Conservation (phyloP, 2,797 vertebrate genomes). For the Sebastes flavidus region DNA sequence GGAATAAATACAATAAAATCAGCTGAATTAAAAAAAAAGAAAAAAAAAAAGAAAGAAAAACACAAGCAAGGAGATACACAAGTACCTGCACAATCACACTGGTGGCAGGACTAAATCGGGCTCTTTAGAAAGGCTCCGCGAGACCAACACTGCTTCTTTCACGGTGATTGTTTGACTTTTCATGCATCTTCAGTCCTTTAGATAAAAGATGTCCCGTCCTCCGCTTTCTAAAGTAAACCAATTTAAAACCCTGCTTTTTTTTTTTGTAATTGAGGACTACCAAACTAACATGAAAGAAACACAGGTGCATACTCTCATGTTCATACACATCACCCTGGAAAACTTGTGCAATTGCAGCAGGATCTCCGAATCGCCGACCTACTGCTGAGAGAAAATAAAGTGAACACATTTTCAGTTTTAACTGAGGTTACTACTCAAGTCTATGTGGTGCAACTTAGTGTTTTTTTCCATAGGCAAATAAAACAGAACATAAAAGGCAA, state of each 20-base stretch:
- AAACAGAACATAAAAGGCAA: constrained; percentile 75
- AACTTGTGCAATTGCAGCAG: constrained; percentile 81
- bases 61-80: constrained; percentile 81
- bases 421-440: constrained; percentile 72
- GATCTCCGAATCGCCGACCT: constrained; percentile 52
- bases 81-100: constrained; percentile 83
- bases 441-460: constrained; percentile 71
- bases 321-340: constrained; percentile 74
- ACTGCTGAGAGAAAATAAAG: constrained; percentile 76
- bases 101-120: constrained; percentile 77
- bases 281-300: constrained; percentile 72
- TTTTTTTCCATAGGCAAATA: constrained; percentile 68
- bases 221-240: constrained; percentile 53
- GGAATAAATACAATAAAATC: constrained; percentile 93
- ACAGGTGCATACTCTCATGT: constrained; percentile 70
- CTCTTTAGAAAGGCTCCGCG: constrained; percentile 69
- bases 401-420: constrained; percentile 76
- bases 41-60: constrained; percentile 69
- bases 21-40: constrained; percentile 69
- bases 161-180: constrained; percentile 40
- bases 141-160: constrained; percentile 25
- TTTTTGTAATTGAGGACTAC: constrained; percentile 62
- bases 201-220: constrained; percentile 8
- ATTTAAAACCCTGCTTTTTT: constrained; percentile 61
- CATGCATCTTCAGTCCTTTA: constrained; percentile 43